A percentile compares a stretch with the other conserved stretches of the same genome.
These are phyloP conservation scores for Anoplolepis gracilipes DNA, from an alignment of 1,140 invertebrate species.

Conservation along the genomic window DNA sequence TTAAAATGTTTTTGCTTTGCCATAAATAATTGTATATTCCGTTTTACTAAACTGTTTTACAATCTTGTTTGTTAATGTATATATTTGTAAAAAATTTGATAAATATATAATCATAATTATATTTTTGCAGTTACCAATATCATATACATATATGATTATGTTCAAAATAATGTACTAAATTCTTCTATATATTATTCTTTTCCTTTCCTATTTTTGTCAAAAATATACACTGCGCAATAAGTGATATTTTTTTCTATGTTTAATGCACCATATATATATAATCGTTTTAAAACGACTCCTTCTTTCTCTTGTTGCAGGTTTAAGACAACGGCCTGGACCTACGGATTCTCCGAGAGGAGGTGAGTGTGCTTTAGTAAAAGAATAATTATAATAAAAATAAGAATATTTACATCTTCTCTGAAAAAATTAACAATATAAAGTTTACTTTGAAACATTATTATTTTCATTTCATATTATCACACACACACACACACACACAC, in stretches of 20 bases:
- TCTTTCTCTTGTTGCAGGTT: constrained; percentile 79
- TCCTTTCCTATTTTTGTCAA: not conserved
- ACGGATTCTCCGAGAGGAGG: constrained; percentile 81
- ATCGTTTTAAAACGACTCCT: not conserved
- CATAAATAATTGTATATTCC: constrained; percentile 18
- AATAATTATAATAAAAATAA: not conserved
- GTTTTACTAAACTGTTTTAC: not conserved
- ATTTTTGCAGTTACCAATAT: not conserved
- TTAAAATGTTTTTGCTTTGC: constrained; percentile 29
- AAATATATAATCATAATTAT: not conserved
- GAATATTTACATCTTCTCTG: not conserved
- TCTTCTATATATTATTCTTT: not conserved
- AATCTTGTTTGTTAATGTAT: not conserved
- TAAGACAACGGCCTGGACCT: constrained; percentile 78
- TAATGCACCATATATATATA: not conserved
- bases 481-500: no score
- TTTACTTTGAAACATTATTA: not conserved
- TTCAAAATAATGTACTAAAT: not conserved
- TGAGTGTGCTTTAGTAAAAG: constrained; percentile 63
- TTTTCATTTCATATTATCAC: not conserved
- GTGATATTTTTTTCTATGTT: not conserved
- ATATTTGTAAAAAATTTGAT: not conserved
- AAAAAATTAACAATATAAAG: not conserved
- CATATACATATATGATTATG: not conserved
- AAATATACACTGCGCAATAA: not conserved